Evolutionary conservation across 2,797 vertebrate genomes (phyloP).

Genomic region (Otolemur crassicaudatus): DNA sequence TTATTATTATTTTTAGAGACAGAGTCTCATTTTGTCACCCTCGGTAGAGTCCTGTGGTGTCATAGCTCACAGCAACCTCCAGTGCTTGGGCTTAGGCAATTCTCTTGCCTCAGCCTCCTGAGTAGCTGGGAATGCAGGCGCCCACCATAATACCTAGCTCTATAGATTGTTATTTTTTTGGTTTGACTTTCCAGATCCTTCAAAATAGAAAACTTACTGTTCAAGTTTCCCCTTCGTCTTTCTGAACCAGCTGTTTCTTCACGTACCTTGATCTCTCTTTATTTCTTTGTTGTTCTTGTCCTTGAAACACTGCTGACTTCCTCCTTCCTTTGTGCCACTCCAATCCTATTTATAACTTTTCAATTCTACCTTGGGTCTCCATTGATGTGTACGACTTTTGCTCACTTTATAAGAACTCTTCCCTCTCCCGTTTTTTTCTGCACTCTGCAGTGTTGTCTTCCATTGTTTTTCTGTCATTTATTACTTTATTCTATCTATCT

Average conservation of each 20-base stretch:
- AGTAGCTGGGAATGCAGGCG: no score
- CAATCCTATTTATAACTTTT: background rate
- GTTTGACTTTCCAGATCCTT: background rate
- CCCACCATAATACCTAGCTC: no score
- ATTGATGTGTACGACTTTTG: background rate
- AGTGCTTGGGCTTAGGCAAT: no score
- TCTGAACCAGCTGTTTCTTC: background rate
- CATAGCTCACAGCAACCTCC: no score
- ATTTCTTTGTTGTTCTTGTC: background rate
- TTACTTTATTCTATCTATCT: background rate
- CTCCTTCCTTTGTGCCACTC: background rate
- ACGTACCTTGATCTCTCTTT: background rate
- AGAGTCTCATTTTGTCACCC: no score
- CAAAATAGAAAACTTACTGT: background rate
- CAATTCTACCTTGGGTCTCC: background rate
- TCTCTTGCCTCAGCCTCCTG: no score
- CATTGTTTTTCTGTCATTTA: background rate
- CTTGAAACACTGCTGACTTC: background rate
- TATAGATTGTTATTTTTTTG: background rate
- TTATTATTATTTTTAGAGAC: no score
- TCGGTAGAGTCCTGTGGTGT: no score
- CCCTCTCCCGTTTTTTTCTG: background rate
- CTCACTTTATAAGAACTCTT: background rate
- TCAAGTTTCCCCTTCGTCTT: background rate
- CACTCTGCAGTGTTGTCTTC: rapidly evolving